Percentiles rank a stretch among this genome's conserved stretches.
Conservation (phyloP, 2,888 invertebrate genomes). For the Cheilosia urbana region DNA sequence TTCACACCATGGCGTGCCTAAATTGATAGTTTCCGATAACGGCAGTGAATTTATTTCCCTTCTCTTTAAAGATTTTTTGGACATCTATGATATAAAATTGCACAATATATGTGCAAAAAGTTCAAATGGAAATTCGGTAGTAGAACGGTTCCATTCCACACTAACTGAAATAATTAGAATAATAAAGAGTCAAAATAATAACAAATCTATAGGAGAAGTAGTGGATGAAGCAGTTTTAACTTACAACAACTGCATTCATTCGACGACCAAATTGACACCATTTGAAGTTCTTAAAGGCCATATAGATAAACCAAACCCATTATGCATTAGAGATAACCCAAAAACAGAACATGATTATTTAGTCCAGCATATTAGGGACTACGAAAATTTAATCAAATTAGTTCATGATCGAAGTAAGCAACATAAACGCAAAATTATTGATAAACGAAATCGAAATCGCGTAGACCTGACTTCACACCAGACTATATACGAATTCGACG, state of each 20-base stretch:
- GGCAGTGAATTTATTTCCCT: too few species aligned
- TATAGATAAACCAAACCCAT: constrained; percentile 6
- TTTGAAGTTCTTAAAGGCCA: constrained; percentile 3
- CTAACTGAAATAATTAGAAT: constrained; percentile 1
- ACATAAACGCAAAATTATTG: not conserved
- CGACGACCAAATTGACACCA: not conserved
- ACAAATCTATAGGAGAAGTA: not conserved
- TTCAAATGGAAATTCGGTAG: not conserved
- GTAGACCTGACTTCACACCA: constrained; percentile 3
- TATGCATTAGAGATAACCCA: not conserved
- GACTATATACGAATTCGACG: not conserved
- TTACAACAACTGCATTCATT: constrained; percentile 7
- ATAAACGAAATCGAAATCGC: not conserved
- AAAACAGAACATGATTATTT: not conserved
- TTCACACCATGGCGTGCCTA: too few species aligned
- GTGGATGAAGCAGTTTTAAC: constrained; percentile 7
- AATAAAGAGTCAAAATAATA: not conserved
- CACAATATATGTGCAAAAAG: constrained; percentile 4
- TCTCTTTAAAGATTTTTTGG: too few species aligned
- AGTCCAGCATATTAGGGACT: too few species aligned
- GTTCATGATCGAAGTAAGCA: not conserved
- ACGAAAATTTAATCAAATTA: not conserved
- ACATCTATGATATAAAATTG: too few species aligned
- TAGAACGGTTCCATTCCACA: constrained; percentile 1
- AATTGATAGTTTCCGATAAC: too few species aligned